These are phyloP conservation scores for Achlya flavicornis DNA, from an alignment of 2,888 invertebrate genomes.

Conservation along the genomic window DNA sequence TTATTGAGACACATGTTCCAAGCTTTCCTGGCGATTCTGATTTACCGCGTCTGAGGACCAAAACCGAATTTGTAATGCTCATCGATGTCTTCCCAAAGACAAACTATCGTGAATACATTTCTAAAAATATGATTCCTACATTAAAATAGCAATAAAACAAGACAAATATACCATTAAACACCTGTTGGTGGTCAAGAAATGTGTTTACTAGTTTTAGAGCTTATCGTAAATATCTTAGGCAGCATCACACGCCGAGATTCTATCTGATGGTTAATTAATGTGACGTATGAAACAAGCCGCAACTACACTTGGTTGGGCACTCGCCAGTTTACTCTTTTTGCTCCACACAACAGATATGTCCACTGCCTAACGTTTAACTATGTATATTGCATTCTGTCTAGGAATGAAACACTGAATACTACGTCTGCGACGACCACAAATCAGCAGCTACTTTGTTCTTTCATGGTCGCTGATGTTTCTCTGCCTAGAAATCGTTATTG, in stretches of 20 bases:
- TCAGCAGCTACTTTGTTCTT: conserved; percentile 78
- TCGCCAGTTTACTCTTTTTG: conserved; percentile 75
- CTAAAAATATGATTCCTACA: not conserved
- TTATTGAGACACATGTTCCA: conserved; percentile 61
- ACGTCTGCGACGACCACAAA: conserved; percentile 70
- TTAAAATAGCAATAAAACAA: conserved; percentile 1
- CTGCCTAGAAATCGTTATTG: conserved; percentile 59
- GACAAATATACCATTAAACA: conserved; percentile 25
- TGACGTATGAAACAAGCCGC: conserved; percentile 73
- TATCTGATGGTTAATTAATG: conserved; percentile 79
- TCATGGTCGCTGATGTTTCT: conserved; percentile 64
- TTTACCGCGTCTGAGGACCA: conserved; percentile 48
- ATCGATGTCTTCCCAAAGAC: conserved; percentile 8
- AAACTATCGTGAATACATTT: not conserved
- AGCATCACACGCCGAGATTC: conserved; percentile 58
- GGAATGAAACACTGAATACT: conserved; percentile 68
- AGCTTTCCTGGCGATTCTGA: conserved; percentile 52
- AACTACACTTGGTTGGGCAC: conserved; percentile 73
- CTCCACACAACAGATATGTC: conserved; percentile 39
- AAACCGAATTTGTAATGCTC: conserved; percentile 29
- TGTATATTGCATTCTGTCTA: conserved; percentile 57
- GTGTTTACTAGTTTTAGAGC: conserved; percentile 40
- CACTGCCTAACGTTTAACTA: conserved; percentile 24
- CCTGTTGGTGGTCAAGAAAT: conserved; percentile 41
- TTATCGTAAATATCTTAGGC: conserved; percentile 36